Conservation (phyloP, 2,113 vertebrate species). For the Miniopterus natalensis region DNA sequence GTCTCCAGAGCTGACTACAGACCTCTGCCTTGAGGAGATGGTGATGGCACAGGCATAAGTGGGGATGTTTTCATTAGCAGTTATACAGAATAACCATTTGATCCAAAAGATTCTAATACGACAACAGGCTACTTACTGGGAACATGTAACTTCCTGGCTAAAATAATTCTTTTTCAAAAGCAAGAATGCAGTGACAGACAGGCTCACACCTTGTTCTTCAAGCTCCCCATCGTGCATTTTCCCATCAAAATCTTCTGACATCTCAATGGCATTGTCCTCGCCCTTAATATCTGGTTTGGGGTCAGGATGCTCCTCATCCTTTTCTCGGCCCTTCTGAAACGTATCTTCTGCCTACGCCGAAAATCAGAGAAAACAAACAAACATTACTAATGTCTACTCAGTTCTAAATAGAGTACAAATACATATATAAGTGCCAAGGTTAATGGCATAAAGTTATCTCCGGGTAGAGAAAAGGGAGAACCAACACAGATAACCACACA, state of each 20-base stretch:
- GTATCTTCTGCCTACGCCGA: constrained; percentile 94
- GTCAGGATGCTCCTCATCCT: constrained; percentile 92
- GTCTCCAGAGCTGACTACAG: not conserved
- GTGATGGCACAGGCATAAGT: fast-evolving
- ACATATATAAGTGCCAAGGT: not conserved
- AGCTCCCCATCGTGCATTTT: constrained; percentile 95
- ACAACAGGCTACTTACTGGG: not conserved
- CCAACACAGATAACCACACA: not conserved
- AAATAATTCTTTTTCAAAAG: constrained; percentile 11
- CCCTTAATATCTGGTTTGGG: constrained; percentile 93
- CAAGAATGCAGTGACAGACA: not conserved
- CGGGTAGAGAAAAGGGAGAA: not conserved
- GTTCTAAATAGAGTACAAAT: not conserved
- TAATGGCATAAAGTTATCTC: not conserved
- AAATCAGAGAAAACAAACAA: constrained; percentile 51
- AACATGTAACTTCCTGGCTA: not conserved
- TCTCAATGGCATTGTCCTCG: constrained; percentile 98
- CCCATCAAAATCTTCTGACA: constrained; percentile 98
- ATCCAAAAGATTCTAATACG: not conserved
- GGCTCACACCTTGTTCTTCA: constrained; percentile 91
- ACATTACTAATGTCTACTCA: not conserved
- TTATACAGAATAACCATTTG: not conserved
- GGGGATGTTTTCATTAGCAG: not conserved
- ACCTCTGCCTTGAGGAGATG: not conserved
- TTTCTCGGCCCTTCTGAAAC: constrained; percentile 93